Percentiles rank a stretch among this genome's conserved stretches.
Evolutionary conservation across 2,113 vertebrate genomes (phyloP).

Genomic region (Tenrec ecaudatus): DNA sequence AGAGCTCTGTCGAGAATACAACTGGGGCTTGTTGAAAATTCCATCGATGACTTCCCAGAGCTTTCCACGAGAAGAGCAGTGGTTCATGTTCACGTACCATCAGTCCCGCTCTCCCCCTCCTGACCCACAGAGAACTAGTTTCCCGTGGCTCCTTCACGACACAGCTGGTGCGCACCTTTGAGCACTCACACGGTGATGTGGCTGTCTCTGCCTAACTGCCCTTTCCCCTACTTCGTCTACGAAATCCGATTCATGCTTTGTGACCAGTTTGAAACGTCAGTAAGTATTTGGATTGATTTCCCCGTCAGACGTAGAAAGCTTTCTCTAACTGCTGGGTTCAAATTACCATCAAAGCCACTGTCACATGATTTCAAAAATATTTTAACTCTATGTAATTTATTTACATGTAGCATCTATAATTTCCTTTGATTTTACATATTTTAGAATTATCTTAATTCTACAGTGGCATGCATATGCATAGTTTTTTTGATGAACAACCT

Average conservation of each 20-base stretch:
- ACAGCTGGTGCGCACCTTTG: neutral
- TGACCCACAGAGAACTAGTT: neutral
- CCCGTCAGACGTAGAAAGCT: neutral
- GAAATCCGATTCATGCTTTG: neutral
- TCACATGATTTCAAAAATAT: neutral
- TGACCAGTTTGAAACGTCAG: neutral
- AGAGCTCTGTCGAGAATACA: neutral
- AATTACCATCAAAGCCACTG: slow-evolving; percentile 3
- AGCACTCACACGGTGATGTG: neutral
- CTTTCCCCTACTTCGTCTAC: neutral
- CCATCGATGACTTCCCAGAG: neutral
- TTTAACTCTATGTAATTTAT: neutral
- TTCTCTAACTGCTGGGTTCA: neutral
- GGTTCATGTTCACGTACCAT: neutral
- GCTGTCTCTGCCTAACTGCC: neutral
- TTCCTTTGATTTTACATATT: neutral
- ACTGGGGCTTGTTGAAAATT: neutral
- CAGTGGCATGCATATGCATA: too few species aligned
- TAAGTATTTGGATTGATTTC: neutral
- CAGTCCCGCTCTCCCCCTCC: neutral
- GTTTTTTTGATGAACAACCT: neutral
- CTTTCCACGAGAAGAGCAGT: neutral
- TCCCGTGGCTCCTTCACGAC: neutral
- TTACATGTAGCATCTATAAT: neutral
- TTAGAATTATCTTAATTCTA: neutral